Base-by-base conservation (phyloP, 1,140 invertebrate genomes). In the Listronotus oregonensis region DNA sequence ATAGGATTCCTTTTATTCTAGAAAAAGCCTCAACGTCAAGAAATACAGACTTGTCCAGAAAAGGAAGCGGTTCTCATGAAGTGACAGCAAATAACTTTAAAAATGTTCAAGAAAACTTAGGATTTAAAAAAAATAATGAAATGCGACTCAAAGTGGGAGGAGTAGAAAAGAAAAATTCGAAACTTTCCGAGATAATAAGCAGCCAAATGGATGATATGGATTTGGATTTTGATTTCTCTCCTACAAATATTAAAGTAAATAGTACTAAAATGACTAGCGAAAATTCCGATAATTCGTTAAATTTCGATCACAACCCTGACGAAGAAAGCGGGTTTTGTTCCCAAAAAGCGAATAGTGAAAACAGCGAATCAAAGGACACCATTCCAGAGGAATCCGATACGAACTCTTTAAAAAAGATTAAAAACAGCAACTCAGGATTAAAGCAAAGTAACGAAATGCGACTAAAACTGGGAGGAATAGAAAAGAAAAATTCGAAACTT, bases 51-150 rank as follows among this genome's bases (percentile, higher is more conserved):
- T 27, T 27, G 21, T 27, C 21, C 5, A 27, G 5, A 27, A 27
- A 27, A 27, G 21, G 21, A 27, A 27, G 21, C 5, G 21, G 2
- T 27, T 27, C 21, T 27, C 2, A 27, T 27, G 2, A 27, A 27
- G 21, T 27, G 21, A 27, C 21, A 27, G 21, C 21, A 27, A 27
- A 5, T 27, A 27, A 27, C 5, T 27, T 27, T 27, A 5, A n/a
- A n/a, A n/a, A n/a, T n/a, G n/a, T n/a, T n/a, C n/a, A 27, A 27
- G 21, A 27, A 27, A 27, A 27, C 5, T 27, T 5, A 3, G 21
- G 21, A 27, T 57, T 27, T 57, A 14, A 44, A 17, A 57, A 46
- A 11, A 18, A 47, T 47, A 59, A 49, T 12, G 4, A 12, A 51
- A n/a, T 59, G 12, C 18, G 7, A 17, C 2, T 27, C 12, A 62